Percentiles rank a stretch among this genome's conserved stretches.
phyloP scores from a whole-genome alignment of 2,113 vertebrate genomes.

The Taurulus bubalis region DNA sequence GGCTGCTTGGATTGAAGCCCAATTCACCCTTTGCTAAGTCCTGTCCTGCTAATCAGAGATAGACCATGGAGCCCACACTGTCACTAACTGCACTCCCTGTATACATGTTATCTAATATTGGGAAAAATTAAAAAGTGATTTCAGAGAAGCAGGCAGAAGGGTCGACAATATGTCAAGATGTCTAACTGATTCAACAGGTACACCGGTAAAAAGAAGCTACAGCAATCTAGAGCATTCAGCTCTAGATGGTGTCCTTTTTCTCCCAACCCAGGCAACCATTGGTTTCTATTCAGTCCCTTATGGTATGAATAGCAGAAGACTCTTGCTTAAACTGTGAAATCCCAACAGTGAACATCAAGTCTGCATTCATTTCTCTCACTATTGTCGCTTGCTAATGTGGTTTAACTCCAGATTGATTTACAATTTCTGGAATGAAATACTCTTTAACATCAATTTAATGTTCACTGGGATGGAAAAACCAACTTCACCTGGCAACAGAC shows the following conservation, averaged over 20 bases:
- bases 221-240: background rate
- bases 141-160: no score
- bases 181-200: no score
- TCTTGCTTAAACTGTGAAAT: background rate
- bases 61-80: no score
- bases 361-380: background rate
- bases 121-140: no score
- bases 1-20: background rate
- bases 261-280: background rate
- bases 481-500: background rate
- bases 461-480: conserved; percentile 1
- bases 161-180: no score
- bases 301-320: background rate
- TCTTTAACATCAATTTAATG: background rate
- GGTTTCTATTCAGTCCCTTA: background rate
- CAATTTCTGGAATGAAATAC: background rate
- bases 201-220: no score
- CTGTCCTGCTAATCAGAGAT: no score
- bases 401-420: background rate
- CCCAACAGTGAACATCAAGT: background rate
- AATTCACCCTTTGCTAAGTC: background rate
- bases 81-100: no score
- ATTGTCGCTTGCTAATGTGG: background rate
- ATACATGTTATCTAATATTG: no score
- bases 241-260: background rate